These are phyloP conservation scores for Clamator glandarius DNA, from an alignment of 2,797 vertebrate species.

Conservation along the genomic window DNA sequence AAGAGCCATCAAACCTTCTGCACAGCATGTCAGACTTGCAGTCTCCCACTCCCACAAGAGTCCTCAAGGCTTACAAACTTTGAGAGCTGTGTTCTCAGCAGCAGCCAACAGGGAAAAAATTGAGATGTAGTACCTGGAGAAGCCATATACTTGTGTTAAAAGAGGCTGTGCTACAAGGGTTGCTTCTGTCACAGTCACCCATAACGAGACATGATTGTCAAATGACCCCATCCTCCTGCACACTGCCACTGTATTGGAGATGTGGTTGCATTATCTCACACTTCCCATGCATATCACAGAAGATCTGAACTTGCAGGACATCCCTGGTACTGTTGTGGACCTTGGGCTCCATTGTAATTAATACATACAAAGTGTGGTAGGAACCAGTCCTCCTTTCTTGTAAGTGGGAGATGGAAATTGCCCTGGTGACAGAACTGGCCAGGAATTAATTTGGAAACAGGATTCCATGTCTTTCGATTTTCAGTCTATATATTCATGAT, in stretches of 20 bases:
- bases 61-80: background rate
- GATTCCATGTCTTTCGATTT: background rate
- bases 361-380: background rate
- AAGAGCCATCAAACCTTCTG: background rate
- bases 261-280: background rate
- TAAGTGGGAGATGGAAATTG: background rate
- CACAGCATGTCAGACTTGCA: background rate
- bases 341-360: background rate
- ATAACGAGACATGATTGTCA: background rate
- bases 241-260: fast-evolving
- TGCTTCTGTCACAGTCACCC: background rate
- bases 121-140: fast-evolving
- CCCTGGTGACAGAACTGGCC: background rate
- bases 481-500: background rate
- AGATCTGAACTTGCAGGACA: background rate
- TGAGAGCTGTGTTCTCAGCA: background rate
- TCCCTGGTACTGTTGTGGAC: background rate
- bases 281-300: background rate
- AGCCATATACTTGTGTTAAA: background rate
- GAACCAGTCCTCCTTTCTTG: background rate
- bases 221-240: background rate
- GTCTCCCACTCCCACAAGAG: background rate
- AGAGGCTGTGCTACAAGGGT: background rate
- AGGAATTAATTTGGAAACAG: background rate
- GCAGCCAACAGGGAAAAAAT: background rate